phyloP scores from a whole-genome alignment of 2,797 vertebrate genomes.

The Discoglossus pictus region DNA sequence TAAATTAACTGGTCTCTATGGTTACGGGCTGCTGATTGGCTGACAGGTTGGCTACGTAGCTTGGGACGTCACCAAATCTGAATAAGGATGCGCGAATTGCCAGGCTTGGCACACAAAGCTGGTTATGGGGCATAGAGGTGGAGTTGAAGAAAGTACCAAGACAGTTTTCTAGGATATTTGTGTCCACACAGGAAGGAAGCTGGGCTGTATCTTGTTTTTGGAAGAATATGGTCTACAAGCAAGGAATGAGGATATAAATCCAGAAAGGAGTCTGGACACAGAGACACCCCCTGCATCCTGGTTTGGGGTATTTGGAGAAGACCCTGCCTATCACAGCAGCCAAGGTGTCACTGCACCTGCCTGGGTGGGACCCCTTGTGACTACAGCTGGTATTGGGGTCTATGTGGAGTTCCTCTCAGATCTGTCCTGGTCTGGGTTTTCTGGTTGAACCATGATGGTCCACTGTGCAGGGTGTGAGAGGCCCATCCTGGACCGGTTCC shows the following conservation, averaged over 20 bases:
- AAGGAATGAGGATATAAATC: slow-evolving; percentile 21
- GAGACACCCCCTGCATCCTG: too few relatives aligned
- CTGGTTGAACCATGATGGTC: slow-evolving; percentile 71
- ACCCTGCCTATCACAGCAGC: background rate
- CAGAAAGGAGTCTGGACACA: background rate
- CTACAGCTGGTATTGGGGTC: slow-evolving; percentile 47
- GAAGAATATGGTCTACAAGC: background rate
- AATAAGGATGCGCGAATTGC: slow-evolving; percentile 89
- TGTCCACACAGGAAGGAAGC: slow-evolving; percentile 11
- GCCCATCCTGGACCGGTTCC: slow-evolving; percentile 88
- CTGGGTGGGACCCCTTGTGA: background rate
- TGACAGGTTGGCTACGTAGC: slow-evolving; percentile 69
- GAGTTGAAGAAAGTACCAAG: slow-evolving; percentile 71
- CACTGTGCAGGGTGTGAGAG: slow-evolving; percentile 87
- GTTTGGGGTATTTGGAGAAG: slow-evolving; percentile 1
- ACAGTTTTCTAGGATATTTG: slow-evolving; percentile 45
- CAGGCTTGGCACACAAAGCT: slow-evolving; percentile 83
- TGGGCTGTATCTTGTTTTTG: background rate
- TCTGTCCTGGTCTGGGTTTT: slow-evolving; percentile 41
- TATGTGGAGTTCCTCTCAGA: slow-evolving; percentile 52
- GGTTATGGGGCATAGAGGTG: slow-evolving; percentile 83
- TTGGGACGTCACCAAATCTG: slow-evolving; percentile 86
- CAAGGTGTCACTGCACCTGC: background rate
- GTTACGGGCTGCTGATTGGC: slow-evolving; percentile 84
- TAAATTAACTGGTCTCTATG: slow-evolving; percentile 90